phyloP scores from a whole-genome alignment of 2,113 vertebrate genomes.

The Hydrolagus affinis region DNA sequence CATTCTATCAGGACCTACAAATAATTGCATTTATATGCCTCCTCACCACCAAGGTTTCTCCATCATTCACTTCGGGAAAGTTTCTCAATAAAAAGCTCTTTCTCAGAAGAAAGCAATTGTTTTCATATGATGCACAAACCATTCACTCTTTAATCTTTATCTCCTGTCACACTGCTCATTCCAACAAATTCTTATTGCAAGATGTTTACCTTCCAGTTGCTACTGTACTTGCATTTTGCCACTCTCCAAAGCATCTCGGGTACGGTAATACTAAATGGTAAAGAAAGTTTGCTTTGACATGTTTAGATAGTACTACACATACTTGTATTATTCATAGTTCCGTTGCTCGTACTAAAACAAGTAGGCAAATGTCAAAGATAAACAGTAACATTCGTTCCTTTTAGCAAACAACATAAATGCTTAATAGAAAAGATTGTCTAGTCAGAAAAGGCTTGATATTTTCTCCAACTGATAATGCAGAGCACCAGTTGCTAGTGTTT shows the following conservation, averaged over 20 bases:
- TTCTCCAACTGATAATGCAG: background rate
- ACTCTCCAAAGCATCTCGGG: background rate
- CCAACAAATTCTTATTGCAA: conserved; percentile 10
- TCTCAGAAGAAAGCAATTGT: background rate
- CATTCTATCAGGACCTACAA: background rate
- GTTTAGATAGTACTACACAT: background rate
- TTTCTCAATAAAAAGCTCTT: background rate
- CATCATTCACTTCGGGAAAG: background rate
- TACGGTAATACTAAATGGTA: background rate
- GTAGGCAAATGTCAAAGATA: background rate
- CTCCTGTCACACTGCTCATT: background rate
- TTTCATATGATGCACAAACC: conserved; percentile 12
- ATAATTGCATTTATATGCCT: background rate
- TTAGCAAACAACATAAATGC: background rate
- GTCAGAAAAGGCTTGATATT: background rate
- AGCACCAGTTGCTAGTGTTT: background rate
- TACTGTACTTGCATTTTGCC: background rate
- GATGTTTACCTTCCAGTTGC: background rate
- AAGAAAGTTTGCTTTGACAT: background rate
- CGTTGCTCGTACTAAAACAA: background rate
- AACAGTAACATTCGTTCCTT: background rate
- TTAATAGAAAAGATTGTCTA: background rate
- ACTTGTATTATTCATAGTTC: background rate
- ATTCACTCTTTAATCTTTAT: conserved; percentile 4
- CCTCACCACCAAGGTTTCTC: background rate